These are phyloP conservation scores for Tokudaia muenninki DNA, from an alignment of 2,797 vertebrate species.

Conservation along the genomic window DNA sequence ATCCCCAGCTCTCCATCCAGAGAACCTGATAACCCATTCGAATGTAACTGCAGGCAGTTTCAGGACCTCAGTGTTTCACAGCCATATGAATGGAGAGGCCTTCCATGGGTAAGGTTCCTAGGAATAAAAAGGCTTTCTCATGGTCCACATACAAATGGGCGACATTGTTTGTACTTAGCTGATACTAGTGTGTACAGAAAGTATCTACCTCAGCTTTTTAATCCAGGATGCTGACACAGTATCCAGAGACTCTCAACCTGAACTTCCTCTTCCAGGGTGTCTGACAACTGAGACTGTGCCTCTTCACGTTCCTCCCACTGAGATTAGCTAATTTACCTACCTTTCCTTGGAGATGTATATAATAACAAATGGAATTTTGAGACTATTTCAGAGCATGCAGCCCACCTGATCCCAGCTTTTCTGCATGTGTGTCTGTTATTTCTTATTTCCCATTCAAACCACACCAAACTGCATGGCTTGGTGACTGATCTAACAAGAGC, in stretches of 20 bases:
- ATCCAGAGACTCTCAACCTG: not conserved
- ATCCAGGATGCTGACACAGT: not conserved
- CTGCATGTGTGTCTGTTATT: not conserved
- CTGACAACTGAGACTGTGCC: not conserved
- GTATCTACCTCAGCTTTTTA: not conserved
- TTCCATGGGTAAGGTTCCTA: not conserved
- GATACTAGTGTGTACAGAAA: not conserved
- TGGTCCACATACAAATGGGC: not conserved
- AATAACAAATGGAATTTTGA: not conserved
- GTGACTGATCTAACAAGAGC: too few relatives aligned
- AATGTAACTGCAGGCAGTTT: too few relatives aligned
- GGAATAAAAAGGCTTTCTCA: not conserved
- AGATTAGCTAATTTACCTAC: not conserved
- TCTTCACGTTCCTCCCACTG: not conserved
- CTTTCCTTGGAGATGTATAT: not conserved
- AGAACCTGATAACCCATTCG: too few relatives aligned
- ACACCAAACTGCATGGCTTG: too few relatives aligned
- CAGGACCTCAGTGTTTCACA: not conserved
- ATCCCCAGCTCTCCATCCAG: too few relatives aligned
- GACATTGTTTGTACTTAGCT: not conserved
- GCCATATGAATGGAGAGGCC: not conserved
- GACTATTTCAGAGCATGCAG: not conserved
- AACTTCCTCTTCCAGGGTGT: not conserved
- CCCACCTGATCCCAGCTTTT: not conserved
- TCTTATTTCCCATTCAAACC: too few relatives aligned